These are phyloP conservation scores for Leuciscus waleckii DNA, from an alignment of 2,797 vertebrate genomes.

Conservation along the genomic window DNA sequence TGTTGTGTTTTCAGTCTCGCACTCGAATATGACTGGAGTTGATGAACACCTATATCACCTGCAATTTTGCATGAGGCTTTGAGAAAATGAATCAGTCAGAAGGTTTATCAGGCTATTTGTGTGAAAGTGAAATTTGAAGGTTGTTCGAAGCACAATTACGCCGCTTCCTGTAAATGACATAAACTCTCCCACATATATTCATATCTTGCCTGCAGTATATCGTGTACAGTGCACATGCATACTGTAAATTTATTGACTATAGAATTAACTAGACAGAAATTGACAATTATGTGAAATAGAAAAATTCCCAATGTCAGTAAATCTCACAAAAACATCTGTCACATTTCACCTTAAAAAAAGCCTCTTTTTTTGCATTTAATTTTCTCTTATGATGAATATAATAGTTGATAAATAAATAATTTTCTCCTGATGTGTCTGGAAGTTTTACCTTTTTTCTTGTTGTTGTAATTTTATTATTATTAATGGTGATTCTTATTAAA, in stretches of 20 bases:
- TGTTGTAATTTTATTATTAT: background rate
- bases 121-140: constrained; percentile 64
- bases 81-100: constrained; percentile 57
- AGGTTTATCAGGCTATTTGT: constrained; percentile 53
- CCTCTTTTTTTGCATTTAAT: background rate
- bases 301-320: background rate
- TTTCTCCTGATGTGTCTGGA: background rate
- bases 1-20: constrained; percentile 73
- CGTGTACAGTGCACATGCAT: background rate
- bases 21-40: constrained; percentile 72
- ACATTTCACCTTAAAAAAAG: background rate
- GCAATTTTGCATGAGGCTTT: constrained; percentile 52
- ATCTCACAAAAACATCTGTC: background rate
- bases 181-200: constrained; percentile 44
- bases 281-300: background rate
- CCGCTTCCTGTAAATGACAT: constrained; percentile 44
- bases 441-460: background rate
- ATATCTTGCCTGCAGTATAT: constrained; percentile 27
- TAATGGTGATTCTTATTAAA: background rate
- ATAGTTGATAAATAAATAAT: no score
- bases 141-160: constrained; percentile 50
- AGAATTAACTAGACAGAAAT: background rate
- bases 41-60: constrained; percentile 56
- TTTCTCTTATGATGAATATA: background rate
- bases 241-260: constrained; percentile 16